Percentiles rank a stretch among this genome's conserved stretches.
Evolutionary conservation across 2,113 vertebrate species (phyloP).

Genomic region (Passer domesticus): DNA sequence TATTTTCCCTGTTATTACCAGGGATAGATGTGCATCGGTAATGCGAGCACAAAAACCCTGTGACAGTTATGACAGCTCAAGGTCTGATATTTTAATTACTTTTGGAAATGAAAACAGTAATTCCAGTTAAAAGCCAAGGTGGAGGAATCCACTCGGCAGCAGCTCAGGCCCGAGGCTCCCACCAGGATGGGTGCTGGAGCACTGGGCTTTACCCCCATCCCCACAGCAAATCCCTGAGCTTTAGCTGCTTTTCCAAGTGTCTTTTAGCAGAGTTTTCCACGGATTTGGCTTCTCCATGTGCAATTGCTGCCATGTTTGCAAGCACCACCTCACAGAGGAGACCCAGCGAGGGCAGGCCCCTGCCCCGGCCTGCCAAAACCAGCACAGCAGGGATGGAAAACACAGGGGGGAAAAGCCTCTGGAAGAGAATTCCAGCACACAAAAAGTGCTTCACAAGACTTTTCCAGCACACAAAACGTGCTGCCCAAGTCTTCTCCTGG

Average conservation of each 20-base stretch:
- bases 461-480: background rate
- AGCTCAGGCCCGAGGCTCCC: background rate
- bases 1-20: background rate
- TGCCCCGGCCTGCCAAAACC: background rate
- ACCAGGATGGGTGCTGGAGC: background rate
- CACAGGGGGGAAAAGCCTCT: background rate
- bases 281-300: background rate
- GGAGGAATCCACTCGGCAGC: background rate
- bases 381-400: fast-evolving
- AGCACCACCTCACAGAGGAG: background rate
- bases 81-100: conserved; percentile 61
- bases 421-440: background rate
- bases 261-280: background rate
- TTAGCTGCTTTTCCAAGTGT: background rate
- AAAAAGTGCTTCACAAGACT: background rate
- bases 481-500: background rate
- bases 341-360: fast-evolving
- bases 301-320: fast-evolving
- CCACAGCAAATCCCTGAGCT: background rate
- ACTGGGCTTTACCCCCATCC: fast-evolving
- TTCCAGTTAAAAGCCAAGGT: conserved; percentile 23
- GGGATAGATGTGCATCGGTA: background rate
- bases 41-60: background rate
- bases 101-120: conserved; percentile 49
- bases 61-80: conserved; percentile 46